Evolutionary conservation across 2,888 invertebrate genomes (phyloP), one percentile per base, ranked within the genome.

Genomic region (Thereva nobilitata): DNA sequence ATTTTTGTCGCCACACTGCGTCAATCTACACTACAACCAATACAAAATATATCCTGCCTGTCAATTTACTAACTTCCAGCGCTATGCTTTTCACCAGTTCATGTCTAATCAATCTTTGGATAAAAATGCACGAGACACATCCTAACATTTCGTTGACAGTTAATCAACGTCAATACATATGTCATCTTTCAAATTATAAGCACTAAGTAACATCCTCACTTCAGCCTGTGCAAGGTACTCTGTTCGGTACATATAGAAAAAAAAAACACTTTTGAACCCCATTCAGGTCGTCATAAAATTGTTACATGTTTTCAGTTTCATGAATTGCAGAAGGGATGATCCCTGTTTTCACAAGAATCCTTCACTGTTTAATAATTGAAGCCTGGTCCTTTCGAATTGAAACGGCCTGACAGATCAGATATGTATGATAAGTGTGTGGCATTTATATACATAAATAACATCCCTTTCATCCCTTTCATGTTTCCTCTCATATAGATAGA

Each of bases 171-270:
- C 65, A 67, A 55, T 61, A 67, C 69, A 69, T 67, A 69, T 69
- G 69, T 69, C 67, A 69, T 67, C 65, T 67, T 65, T 67, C 69
- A 69, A 69, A 69, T 67, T 61, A 69, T 69, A 67, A 69, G 67
- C 61, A 67, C 54, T 40, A 37, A 40, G 37, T 42, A 8, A 8
- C 47, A 49, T 59, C 38, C 23, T 59, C 12, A 52, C 10, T 9
- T 12, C 6, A 5, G 49, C 10, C n/a, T 8, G n/a, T 23, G 50
- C 35, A 23, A 23, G 23, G 23, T 23, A 2, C 23, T 23, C 1
- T 23, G 1, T 23, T 8, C 12, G 10, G 37, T 37, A n/a, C n/a
- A 49, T 49, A 45, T 40, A 23, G 1, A 23, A 23, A 23, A 23
- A 23, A 23, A 23, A 23, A n/a, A 23, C 55, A 41, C 9, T 44